These are phyloP conservation scores for Colostygia pectinataria DNA, from an alignment of 2,888 invertebrate genomes.

Conservation along the genomic window DNA sequence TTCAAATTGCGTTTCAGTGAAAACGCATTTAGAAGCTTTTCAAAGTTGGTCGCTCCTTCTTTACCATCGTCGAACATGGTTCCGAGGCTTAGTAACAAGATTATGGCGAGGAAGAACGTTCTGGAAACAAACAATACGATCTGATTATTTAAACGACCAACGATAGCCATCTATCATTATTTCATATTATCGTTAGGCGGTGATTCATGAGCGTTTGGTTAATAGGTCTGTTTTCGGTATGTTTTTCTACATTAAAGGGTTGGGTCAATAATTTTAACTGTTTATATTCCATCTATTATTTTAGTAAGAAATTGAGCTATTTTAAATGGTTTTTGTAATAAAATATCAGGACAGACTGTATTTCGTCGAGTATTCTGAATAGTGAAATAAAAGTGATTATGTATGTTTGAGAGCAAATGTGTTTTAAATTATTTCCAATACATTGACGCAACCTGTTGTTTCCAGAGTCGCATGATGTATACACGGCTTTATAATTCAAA, in stretches of 20 bases:
- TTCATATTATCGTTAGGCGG: not conserved
- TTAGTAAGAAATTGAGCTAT: too few relatives aligned
- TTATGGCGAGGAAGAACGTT: conserved; percentile 70
- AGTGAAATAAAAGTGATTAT: too few relatives aligned
- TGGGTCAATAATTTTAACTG: too few relatives aligned
- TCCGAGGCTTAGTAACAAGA: conserved; percentile 65
- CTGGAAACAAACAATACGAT: conserved; percentile 51
- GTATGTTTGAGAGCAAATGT: too few relatives aligned
- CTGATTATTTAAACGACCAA: not conserved
- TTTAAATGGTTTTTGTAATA: too few relatives aligned
- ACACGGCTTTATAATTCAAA: conserved; percentile 13
- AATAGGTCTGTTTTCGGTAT: not conserved
- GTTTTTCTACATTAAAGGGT: too few relatives aligned
- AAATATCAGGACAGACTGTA: too few relatives aligned
- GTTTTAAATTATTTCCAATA: too few relatives aligned
- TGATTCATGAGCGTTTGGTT: not conserved
- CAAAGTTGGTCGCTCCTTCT: conserved; percentile 72
- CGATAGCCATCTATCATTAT: conserved; percentile 1
- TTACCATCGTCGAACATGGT: conserved; percentile 71
- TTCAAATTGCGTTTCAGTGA: conserved; percentile 75
- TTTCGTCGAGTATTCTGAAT: too few relatives aligned
- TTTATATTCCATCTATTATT: too few relatives aligned
- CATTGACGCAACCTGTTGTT: not conserved
- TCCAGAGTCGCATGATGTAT: not conserved
- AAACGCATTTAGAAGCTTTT: conserved; percentile 77